Evolutionary conservation across 2,797 vertebrate genomes (phyloP), one percentile per base, ranked within the genome.

Genomic region (Tarsius wallacei): DNA sequence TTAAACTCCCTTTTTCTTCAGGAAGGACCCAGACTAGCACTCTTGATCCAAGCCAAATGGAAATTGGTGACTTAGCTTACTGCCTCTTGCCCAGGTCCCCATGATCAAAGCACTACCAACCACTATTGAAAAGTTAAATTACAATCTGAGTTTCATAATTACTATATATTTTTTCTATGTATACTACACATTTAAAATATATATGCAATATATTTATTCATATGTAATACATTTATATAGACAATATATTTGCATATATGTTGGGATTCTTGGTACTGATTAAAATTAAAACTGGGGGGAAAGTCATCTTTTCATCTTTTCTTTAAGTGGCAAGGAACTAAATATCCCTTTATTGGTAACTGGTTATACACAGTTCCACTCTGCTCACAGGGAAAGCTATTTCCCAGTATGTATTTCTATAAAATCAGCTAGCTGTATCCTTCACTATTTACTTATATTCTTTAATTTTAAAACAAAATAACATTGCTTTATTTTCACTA

Each of bases 391-490:
- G 61, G 16, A 94, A 95, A 74, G 47, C 26, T 42, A 93, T 55
- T 85, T 95, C 84, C 33, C 14, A 80, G n/a, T 53, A 68, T 36
- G 10, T 51, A 73, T 26, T 77, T 70, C 10, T 76, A 1, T 68
- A 83, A 83, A 91, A 63, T n/a, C 7, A 77, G 64, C 73, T 82
- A 86, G 13, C 95, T 77, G 91, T 85, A 82, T 42, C 80, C 7
- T 24, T 83, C 11, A 95, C 28, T 78, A 59, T 55, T 80, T 21
- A 51, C 81, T 77, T 36, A n/a, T 77, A 80, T 68, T 82, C 24
- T 84, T 93, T 55, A 63, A 81, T 84, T 92, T 84, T 64, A 80
- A 96, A 94, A 86, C 9, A 61, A 73, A 77, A 68, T 77, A 90
- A 42, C 9, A 77, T 47, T 74, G 21, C 21, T 78, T 89, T 66